Percentiles rank a stretch among this genome's conserved stretches.
phyloP scores from a whole-genome alignment of 2,113 vertebrate genomes.

The Callochromis pleurospilus region DNA sequence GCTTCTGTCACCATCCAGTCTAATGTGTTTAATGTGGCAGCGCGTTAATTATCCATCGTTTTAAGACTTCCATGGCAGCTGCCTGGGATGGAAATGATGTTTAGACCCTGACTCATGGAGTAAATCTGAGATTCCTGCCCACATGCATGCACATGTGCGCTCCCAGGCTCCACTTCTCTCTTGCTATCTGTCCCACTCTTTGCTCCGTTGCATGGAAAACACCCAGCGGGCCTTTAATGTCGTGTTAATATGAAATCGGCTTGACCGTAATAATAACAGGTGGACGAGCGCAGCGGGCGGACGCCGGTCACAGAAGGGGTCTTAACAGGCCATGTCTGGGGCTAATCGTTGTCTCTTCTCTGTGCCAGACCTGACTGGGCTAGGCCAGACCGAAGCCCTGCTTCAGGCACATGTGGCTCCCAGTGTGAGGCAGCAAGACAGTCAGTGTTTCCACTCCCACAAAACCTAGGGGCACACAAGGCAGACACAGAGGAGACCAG shows the following conservation, averaged over 20 bases:
- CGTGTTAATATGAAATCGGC: constrained; percentile 35
- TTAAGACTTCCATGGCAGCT: constrained; percentile 25
- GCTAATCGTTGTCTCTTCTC: constrained; percentile 20
- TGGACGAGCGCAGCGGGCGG: constrained; percentile 10
- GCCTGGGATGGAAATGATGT: constrained; percentile 38
- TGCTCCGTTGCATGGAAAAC: not conserved
- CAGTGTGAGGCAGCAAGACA: not conserved
- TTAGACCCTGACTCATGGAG: constrained; percentile 51
- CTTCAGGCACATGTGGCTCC: not conserved
- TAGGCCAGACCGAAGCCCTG: not conserved
- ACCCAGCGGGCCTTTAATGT: not conserved
- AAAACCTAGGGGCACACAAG: not conserved
- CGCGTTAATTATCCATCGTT: constrained; percentile 35
- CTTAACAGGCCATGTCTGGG: not conserved
- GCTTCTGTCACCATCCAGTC: not conserved
- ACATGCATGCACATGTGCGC: constrained; percentile 18
- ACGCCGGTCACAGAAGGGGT: constrained; percentile 22
- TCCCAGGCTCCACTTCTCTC: not conserved
- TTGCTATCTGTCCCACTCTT: not conserved
- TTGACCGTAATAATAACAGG: constrained; percentile 54
- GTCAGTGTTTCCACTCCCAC: constrained; percentile 48
- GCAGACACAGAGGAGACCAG: constrained; percentile 25
- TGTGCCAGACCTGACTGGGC: not conserved
- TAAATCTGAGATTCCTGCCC: constrained; percentile 28
- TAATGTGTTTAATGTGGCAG: constrained; percentile 9